These are phyloP conservation scores for Parazoanthus swiftii DNA, from an alignment of 92 coral and sea anemone species.

Conservation along the genomic window DNA sequence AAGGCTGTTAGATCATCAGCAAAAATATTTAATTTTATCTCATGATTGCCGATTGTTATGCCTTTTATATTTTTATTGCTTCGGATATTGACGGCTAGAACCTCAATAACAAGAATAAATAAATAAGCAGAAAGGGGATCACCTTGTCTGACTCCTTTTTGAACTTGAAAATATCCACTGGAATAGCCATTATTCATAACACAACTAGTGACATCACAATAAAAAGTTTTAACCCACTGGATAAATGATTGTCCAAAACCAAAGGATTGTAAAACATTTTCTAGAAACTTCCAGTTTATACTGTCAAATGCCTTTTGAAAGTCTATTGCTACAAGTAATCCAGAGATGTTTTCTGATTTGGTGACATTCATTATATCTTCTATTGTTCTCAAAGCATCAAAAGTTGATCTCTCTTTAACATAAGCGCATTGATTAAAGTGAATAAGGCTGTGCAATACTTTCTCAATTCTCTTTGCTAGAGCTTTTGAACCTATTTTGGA, in stretches of 20 bases:
- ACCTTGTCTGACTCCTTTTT: too few relatives aligned
- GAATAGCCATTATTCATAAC: neutral
- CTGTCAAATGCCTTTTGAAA: too few relatives aligned
- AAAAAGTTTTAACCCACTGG: neutral
- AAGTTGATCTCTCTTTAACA: too few relatives aligned
- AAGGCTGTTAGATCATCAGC: too few relatives aligned
- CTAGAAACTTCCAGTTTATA: neutral
- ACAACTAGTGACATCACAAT: neutral
- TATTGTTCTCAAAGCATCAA: neutral
- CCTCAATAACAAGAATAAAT: too few relatives aligned
- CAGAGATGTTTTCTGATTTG: neutral
- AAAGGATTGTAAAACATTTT: neutral
- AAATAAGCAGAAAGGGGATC: too few relatives aligned
- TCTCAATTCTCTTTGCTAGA: neutral
- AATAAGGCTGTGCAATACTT: neutral
- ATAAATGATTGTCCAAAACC: neutral
- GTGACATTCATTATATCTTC: too few relatives aligned
- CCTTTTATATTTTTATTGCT: too few relatives aligned
- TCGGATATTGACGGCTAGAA: too few relatives aligned
- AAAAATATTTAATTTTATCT: too few relatives aligned
- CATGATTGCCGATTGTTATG: too few relatives aligned
- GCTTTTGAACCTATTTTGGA: neutral
- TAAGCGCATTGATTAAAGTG: neutral
- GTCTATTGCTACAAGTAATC: neutral
- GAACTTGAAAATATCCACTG: too few relatives aligned